Percentiles rank a stretch among this genome's conserved stretches.
Evolutionary conservation across 1,140 invertebrate species (phyloP).

Genomic region (honey bee (Apis mellifera)): Amel_HAv3.1 CM009932.2:6235001-6235500

Average conservation of each 20-base stretch:
- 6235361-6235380: conserved; percentile 85
- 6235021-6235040: conserved; percentile 83
- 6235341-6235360: conserved; percentile 86
- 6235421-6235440: conserved; percentile 92
- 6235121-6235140: conserved; percentile 87
- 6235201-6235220: conserved; percentile 84
- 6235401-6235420: conserved; percentile 90
- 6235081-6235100: conserved; percentile 73
- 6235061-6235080: conserved; percentile 83
- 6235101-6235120: conserved; percentile 87
- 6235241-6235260: conserved; percentile 84
- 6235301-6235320: conserved; percentile 90
- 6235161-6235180: conserved; percentile 90
- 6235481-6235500: conserved; percentile 72
- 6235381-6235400: conserved; percentile 87
- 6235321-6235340: conserved; percentile 87
- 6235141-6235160: conserved; percentile 83
- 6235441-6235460: conserved; percentile 89
- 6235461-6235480: conserved; percentile 85
- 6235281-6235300: conserved; percentile 93
- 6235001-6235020: conserved; percentile 84
- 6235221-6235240: conserved; percentile 91
- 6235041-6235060: conserved; percentile 85
- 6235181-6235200: conserved; percentile 82
- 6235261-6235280: conserved; percentile 91